These are phyloP conservation scores for Drosophila mauritiana DNA, from an alignment of 1,140 invertebrate species.

Conservation along the genomic window DNA sequence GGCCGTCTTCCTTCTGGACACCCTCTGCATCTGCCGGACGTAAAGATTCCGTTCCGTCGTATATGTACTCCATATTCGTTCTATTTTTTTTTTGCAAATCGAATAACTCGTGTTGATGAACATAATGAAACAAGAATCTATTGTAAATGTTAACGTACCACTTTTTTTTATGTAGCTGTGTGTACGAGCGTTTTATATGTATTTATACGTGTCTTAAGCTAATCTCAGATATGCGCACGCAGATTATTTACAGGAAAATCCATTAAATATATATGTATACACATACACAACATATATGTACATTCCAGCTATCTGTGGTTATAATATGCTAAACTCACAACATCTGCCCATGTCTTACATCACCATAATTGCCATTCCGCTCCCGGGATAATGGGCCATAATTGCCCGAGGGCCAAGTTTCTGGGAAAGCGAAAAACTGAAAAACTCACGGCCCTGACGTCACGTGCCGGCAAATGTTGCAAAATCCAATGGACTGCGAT, in stretches of 20 bases:
- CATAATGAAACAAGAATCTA: slow-evolving; percentile 52
- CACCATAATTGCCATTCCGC: slow-evolving; percentile 35
- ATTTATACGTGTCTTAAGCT: slow-evolving; percentile 44
- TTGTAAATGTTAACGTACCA: slow-evolving; percentile 9
- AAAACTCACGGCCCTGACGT: slow-evolving; percentile 57
- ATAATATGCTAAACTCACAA: slow-evolving; percentile 33
- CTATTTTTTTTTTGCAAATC: slow-evolving; percentile 18
- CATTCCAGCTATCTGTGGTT: slow-evolving; percentile 21
- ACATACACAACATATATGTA: slow-evolving; percentile 22
- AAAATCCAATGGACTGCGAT: not conserved
- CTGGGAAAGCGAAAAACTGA: slow-evolving; percentile 55
- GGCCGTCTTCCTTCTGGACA: slow-evolving; percentile 89
- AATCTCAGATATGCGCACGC: slow-evolving; percentile 51
- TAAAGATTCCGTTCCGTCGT: slow-evolving; percentile 52
- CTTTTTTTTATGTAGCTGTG: slow-evolving; percentile 17
- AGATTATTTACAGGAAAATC: slow-evolving; percentile 69
- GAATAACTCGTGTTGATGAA: slow-evolving; percentile 15
- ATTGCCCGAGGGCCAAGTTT: slow-evolving; percentile 28
- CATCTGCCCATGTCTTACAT: slow-evolving; percentile 56
- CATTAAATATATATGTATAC: slow-evolving; percentile 59
- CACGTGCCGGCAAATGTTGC: slow-evolving; percentile 53
- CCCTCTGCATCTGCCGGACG: slow-evolving; percentile 87
- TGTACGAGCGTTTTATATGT: slow-evolving; percentile 10
- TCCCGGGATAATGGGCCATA: too few relatives aligned
- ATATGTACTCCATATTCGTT: not conserved